Percentiles rank a stretch among this genome's conserved stretches.
phyloP scores from a whole-genome alignment of 2,113 vertebrate genomes.

The Helogale parvula region DNA sequence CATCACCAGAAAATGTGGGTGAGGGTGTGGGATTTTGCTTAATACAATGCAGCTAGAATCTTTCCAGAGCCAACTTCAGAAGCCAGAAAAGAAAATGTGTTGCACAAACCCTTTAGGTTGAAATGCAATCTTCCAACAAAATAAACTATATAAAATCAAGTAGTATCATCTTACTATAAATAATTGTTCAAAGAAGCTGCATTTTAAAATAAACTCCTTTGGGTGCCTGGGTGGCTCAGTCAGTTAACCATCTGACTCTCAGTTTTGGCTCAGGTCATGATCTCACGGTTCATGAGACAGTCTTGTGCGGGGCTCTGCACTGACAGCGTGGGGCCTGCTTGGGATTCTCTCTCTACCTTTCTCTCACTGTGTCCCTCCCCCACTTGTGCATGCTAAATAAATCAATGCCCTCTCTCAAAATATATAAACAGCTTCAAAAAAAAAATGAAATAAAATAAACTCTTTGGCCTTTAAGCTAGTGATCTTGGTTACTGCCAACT shows the following conservation, averaged over 20 bases:
- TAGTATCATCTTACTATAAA: not conserved
- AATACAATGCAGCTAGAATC: constrained; percentile 35
- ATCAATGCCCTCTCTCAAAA: too few species aligned
- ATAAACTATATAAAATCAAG: not conserved
- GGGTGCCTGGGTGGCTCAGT: too few species aligned
- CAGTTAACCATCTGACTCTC: too few species aligned
- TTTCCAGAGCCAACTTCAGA: constrained; percentile 38
- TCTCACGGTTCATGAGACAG: too few species aligned
- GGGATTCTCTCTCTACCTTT: too few species aligned
- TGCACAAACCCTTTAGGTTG: constrained; percentile 38
- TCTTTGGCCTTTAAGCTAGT: not conserved
- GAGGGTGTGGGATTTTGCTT: constrained; percentile 18
- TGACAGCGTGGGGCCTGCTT: too few species aligned
- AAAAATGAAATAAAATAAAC: not conserved
- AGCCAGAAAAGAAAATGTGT: constrained; percentile 30
- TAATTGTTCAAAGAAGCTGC: not conserved
- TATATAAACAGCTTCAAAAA: too few species aligned
- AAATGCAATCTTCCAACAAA: not conserved
- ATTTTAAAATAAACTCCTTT: constrained; percentile 33
- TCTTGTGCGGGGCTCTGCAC: too few species aligned
- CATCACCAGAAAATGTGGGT: constrained; percentile 55
- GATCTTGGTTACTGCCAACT: not conserved
- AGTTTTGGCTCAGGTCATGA: too few species aligned
- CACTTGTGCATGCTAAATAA: too few species aligned
- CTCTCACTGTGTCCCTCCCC: too few species aligned